Evolutionary conservation across 2,888 invertebrate species (phyloP), one percentile per base, ranked within the genome.

Genomic region (Tinea semifulvella): DNA sequence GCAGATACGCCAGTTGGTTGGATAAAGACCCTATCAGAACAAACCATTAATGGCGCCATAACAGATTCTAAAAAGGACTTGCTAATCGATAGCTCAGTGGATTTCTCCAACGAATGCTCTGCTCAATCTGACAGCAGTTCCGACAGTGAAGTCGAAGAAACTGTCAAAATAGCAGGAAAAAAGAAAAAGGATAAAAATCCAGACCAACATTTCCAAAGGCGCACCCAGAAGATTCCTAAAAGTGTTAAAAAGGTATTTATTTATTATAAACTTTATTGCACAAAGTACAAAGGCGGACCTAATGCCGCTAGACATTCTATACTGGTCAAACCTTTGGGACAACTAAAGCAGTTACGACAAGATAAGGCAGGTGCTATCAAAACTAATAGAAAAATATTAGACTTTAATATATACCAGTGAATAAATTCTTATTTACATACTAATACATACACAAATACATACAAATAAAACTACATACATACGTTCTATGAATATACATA

Each of bases 21-120:
- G 82, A 82, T 80, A 49, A 73, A 72, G 48, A 71, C 69, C 0
- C 57, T 76, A 0, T 76, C 75, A 0, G 73, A 81, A 47, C 77
- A 80, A 43, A 65, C 62, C 35, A 61, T 51, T 13, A 71, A 66
- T 1, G 75, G 74, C 0, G 55, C 74, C 26, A 68, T 84, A 10
- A 68, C 68, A 0, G 69, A 69, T 48, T 79, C 82, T 0, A 74
- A 75, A 47, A 72, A 79, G 44, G 83, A 84, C 46, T 58, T 86
- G 0, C 66, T 84, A 46, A 75, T 60, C 11, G 60, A 82, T 11
- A 77, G 83, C 28, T 60, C 64, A 26, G 58, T 63, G 53, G 56
- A n/a, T n/a, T n/a, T n/a, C n/a, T n/a, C n/a, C n/a, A n/a, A n/a
- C n/a, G n/a, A n/a, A n/a, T n/a, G n/a, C n/a, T n/a, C n/a, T n/a